Conservation (phyloP, 2,797 vertebrate species). For the Xiphorhynchus erythropygius region DNA sequence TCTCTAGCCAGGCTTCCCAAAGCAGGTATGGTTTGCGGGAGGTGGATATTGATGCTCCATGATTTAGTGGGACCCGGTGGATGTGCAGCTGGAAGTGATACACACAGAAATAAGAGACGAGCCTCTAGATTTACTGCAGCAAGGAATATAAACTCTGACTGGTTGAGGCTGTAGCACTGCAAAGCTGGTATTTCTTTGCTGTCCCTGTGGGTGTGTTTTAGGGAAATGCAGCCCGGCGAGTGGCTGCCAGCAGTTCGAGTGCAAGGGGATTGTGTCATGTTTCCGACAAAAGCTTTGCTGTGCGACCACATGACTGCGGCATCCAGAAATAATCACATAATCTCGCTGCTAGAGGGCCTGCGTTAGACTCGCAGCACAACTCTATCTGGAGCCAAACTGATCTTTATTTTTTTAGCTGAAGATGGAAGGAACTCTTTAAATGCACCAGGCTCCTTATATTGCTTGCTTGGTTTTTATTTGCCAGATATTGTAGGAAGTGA, state of each 20-base stretch:
- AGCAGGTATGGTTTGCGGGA: neutral
- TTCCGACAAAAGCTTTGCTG: constrained; percentile 55
- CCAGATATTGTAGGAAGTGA: neutral
- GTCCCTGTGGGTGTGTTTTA: neutral
- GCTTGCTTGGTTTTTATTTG: neutral
- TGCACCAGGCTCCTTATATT: neutral
- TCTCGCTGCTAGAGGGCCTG: constrained; percentile 49
- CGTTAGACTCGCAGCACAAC: neutral
- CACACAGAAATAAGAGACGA: neutral
- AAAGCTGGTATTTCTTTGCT: neutral
- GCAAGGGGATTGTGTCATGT: constrained; percentile 53
- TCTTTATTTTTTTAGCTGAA: neutral
- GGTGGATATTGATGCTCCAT: neutral
- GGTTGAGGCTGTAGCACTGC: neutral
- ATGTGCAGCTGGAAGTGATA: neutral
- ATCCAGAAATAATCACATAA: constrained; percentile 68
- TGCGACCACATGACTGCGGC: constrained; percentile 63
- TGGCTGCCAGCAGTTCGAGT: neutral
- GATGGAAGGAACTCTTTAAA: neutral
- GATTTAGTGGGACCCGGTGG: neutral
- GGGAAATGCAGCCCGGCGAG: neutral
- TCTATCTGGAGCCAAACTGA: neutral
- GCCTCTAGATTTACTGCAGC: neutral
- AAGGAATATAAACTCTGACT: neutral
- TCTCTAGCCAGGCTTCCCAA: neutral